Conservation (phyloP, 2,797 vertebrate species). For the Trematomus bernacchii region DNA sequence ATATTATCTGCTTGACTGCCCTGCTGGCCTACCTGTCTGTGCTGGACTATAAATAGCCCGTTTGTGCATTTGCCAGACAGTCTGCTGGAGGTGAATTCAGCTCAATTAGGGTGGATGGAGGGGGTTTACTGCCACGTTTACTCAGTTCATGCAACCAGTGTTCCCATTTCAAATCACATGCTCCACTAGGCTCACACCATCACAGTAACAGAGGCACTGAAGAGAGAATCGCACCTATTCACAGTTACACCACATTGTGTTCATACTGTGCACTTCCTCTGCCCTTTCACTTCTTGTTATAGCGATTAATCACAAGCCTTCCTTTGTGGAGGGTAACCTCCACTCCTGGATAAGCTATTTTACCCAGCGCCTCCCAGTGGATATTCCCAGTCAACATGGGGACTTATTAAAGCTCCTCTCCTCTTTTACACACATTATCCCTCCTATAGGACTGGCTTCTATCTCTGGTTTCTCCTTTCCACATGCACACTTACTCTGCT, state of each 20-base stretch:
- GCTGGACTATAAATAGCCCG: conserved; percentile 77
- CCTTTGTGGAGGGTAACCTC: conserved; percentile 17
- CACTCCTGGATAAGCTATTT: conserved; percentile 18
- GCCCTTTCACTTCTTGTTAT: conserved; percentile 31
- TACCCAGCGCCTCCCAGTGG: conserved; percentile 15
- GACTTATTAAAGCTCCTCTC: conserved; percentile 46
- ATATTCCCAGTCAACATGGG: conserved; percentile 34
- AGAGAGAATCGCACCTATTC: conserved; percentile 25
- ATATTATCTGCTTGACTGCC: conserved; percentile 74
- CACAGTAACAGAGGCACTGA: background rate
- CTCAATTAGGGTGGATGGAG: conserved; percentile 9
- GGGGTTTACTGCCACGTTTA: conserved; percentile 47
- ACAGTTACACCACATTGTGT: conserved; percentile 17
- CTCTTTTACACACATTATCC: conserved; percentile 30
- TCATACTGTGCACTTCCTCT: conserved; percentile 24
- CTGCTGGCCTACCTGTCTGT: conserved; percentile 45
- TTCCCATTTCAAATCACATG: conserved; percentile 43
- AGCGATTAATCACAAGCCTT: conserved; percentile 29
- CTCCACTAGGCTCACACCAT: conserved; percentile 20
- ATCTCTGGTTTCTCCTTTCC: conserved; percentile 7
- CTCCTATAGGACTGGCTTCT: conserved; percentile 19
- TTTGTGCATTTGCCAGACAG: conserved; percentile 54
- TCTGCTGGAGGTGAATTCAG: conserved; percentile 50
- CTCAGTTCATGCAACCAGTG: conserved; percentile 52
- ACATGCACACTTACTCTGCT: conserved; percentile 9